A percentile compares a stretch with the other conserved stretches of the same genome.
These are phyloP conservation scores for Caradrina clavipalpis DNA, from an alignment of 2,888 invertebrate genomes.

Conservation along the genomic window DNA sequence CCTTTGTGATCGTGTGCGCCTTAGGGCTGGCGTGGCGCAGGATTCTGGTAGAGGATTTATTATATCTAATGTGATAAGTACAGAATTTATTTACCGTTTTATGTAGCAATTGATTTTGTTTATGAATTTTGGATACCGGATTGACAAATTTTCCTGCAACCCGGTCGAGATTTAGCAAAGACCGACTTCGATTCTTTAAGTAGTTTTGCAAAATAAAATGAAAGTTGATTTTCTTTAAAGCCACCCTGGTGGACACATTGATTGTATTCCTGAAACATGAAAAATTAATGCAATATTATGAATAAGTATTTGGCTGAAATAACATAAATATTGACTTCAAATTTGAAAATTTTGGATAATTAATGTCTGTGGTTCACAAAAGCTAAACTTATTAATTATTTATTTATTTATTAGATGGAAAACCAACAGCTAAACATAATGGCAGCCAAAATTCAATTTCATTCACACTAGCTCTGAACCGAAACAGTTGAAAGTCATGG, in stretches of 20 bases:
- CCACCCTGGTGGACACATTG: no score
- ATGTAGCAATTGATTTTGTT: not conserved
- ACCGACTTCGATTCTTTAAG: not conserved
- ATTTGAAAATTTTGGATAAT: no score
- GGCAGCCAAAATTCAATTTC: no score
- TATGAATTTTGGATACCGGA: not conserved
- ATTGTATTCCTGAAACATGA: not conserved
- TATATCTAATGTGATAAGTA: not conserved
- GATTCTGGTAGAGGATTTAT: not conserved
- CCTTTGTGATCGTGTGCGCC: slow-evolving; percentile 57
- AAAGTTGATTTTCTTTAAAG: not conserved
- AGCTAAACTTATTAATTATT: no score
- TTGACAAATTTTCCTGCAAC: not conserved
- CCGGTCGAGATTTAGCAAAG: not conserved
- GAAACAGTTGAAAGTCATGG: no score
- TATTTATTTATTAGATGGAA: no score
- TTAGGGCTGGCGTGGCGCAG: slow-evolving; percentile 52
- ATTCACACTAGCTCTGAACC: no score
- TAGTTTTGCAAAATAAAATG: not conserved
- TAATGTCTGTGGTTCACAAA: no score
- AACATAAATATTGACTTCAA: no score
- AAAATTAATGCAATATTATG: not conserved
- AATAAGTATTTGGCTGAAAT: no score
- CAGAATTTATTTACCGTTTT: not conserved
- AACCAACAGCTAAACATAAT: no score